phyloP scores from a whole-genome alignment of 2,797 vertebrate genomes.

The Cirrhinus mrigala region DNA sequence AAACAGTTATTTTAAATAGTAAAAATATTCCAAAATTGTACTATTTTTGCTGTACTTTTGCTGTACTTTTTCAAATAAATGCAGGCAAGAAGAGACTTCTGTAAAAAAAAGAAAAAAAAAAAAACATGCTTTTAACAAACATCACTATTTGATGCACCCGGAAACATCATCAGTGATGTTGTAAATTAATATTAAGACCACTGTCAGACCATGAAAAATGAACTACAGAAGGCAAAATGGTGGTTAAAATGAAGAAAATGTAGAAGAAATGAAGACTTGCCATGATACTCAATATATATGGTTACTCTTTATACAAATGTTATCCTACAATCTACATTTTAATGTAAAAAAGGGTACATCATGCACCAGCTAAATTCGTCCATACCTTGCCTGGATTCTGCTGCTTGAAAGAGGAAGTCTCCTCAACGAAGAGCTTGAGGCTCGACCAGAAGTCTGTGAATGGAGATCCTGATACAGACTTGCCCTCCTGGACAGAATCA shows the following conservation, averaged over 20 bases:
- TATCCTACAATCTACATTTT: background rate
- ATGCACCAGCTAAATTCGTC: background rate
- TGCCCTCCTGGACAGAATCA: conserved; percentile 82
- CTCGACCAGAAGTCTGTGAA: conserved; percentile 86
- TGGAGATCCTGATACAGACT: conserved; percentile 81
- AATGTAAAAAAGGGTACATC: background rate
- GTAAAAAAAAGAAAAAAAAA: too few relatives aligned
- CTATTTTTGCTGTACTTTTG: too few relatives aligned
- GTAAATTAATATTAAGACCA: background rate
- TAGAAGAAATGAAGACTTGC: background rate
- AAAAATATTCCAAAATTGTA: too few relatives aligned
- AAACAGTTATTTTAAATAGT: too few relatives aligned
- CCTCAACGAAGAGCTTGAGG: conserved; percentile 90
- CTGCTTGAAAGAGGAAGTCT: conserved; percentile 94
- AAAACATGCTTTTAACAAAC: background rate
- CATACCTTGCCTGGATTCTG: conserved; percentile 96
- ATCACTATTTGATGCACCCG: background rate
- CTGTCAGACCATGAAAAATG: background rate
- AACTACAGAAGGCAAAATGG: background rate
- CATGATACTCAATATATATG: background rate
- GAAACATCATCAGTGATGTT: background rate
- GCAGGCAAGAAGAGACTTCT: too few relatives aligned
- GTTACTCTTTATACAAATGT: background rate
- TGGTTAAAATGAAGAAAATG: background rate
- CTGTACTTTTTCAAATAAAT: too few relatives aligned